Base-by-base conservation (phyloP, 2,113 vertebrate genomes). In the Lampris megalopsis region DNA sequence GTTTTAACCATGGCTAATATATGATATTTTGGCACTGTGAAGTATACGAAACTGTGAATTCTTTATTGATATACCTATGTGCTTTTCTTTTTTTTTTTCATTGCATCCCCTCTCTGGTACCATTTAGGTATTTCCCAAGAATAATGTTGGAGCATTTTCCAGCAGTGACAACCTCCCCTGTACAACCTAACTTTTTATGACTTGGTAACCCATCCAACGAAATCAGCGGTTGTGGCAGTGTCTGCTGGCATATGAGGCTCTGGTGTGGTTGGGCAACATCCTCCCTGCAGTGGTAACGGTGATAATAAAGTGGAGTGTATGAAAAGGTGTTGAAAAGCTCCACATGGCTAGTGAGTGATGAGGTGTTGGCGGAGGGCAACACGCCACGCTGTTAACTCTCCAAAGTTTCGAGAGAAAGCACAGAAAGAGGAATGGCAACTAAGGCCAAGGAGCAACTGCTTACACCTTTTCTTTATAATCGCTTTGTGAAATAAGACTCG, bases 321-420 rank as follows among this genome's bases (percentile, higher is more conserved):
- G 85, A 80, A 84, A 80, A 86, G 82, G 81, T 80, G 88, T 45
- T 63, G 80, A 86, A 86, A 88, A 69, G 71, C 72, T 63, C 50
- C 49, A 57, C 69, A 57, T 67, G 57, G 72, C 50, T 75, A 54
- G 45, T 41, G 71, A 72, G 62, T 69, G 50, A 81, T 74, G 71
- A 80, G 68, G 52, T 73, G 68, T 80, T 47, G 10, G 54, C 40
- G 63, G 58, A 48, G 57, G 49, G 77, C 37, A 76, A 74, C 69
- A n/a, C 0, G 35, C 61, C 41, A 24, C 70, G 9, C 47, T 58
- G 10, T 68, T 7, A 47, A 49, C n/a, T 73, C 59, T 74, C 54
- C 49, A 13, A 60, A 38, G 52, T 61, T 78, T 56, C n/a, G 61
- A 11, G 7, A 5, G 45, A 72, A 77, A 48, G 40, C 60, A 57